Percentiles rank a stretch among this genome's conserved stretches.
phyloP scores from a whole-genome alignment of 2,113 vertebrate genomes.

The Lanius collurio region DNA sequence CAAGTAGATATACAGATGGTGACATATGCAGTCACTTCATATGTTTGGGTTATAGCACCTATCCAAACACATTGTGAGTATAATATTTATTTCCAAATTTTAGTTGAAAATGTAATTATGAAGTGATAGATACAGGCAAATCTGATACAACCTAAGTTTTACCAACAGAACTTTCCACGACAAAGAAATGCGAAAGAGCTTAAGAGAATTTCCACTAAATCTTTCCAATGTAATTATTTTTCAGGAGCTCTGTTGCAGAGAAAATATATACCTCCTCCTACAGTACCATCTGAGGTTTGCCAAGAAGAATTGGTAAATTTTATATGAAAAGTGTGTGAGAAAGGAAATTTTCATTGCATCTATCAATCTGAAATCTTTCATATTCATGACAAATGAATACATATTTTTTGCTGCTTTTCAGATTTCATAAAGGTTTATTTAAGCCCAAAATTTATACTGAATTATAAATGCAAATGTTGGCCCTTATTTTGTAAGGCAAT shows the following conservation, averaged over 20 bases:
- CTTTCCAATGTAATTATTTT: background rate
- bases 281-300: background rate
- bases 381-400: background rate
- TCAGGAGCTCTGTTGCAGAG: background rate
- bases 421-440: background rate
- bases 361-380: background rate
- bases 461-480: background rate
- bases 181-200: background rate
- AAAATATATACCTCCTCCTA: background rate
- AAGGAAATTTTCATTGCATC: background rate
- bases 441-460: background rate
- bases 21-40: background rate
- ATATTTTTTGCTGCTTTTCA: background rate
- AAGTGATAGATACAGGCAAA: background rate
- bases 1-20: background rate
- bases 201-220: background rate
- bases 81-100: background rate
- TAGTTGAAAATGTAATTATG: background rate
- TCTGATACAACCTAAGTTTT: background rate
- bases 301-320: background rate
- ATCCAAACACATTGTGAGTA: background rate
- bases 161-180: background rate
- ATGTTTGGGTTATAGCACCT: background rate
- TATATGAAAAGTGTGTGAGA: background rate
- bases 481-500: background rate